Base-by-base conservation (phyloP, 2,113 vertebrate species). In the Gymnogyps californianus region DNA sequence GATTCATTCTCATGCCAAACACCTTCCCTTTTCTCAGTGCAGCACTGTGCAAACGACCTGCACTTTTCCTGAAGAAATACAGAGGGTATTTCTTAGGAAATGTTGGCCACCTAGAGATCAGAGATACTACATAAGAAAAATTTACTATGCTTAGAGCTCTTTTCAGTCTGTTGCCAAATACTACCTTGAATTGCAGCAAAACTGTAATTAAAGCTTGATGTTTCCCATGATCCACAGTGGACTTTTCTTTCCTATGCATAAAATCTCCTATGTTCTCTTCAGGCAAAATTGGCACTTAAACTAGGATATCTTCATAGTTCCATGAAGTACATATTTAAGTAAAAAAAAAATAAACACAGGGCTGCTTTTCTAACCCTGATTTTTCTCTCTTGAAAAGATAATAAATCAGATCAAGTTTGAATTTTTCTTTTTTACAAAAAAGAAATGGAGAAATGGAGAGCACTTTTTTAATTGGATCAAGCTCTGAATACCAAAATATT, bases 1-100 rank as follows among this genome's bases (percentile, higher is more conserved):
- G 91, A 90, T 77, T 74, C 83, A 3, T 94, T 52, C 40, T 36
- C 77, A 77, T 97, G 97, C 97, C 97, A 97, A 34, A 91, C 85
- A 89, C 97, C 96, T 96, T 92, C 87, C 90, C 88, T 92, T 67
- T 70, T 36, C 26, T 7, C 29, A 5, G 31, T 7, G 62, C 25
- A 10, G 71, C 8, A 4, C 83, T 54, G 18, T 21, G 16, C 67
- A 21, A 57, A 11, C 0, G 4, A 5, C 38, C 61, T 54, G 44
- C 2, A 0, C 47, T 31, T 69, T 40, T 61, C 71, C 69, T 72
- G 10, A 1, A 85, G 77, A 82, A 94, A 34, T 52, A 71, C 66
- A 31, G 74, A n/a, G 62, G 59, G 14, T 28, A 1, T 93, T 92
- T 87, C 81, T 95, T n/a, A 38, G 78, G 54, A 65, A 54, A 13